Evolutionary conservation across 2,888 invertebrate genomes (phyloP), one percentile per base, ranked within the genome.

Genomic region (Phyllotreta cruciferae): DNA sequence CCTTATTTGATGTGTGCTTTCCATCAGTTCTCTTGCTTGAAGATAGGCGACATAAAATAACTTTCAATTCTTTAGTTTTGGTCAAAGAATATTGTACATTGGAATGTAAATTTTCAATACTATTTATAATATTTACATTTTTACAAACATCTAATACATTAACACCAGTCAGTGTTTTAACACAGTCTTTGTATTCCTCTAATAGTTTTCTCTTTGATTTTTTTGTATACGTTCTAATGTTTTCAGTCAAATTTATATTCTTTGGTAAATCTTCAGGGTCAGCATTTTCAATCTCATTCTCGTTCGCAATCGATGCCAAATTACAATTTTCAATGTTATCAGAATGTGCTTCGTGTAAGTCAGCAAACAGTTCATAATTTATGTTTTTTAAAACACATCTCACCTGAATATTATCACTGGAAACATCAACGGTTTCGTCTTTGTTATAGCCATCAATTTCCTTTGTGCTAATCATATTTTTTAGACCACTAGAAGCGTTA

Each of bases 211-310:
- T 66, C 44, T 54, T 64, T 50, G 62, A 64, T 60, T 66, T 65
- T 57, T 66, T 66, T 9, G 63, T 57, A 41, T 70, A 68, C 34
- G 67, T 68, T 62, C 67, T 68, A 69, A 67, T 69, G 54, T 69
- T 67, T 57, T 67, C 68, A 70, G 68, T 70, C 66, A 68, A 70
- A 67, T 67, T 68, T 50, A 62, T 60, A 67, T 66, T 69, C 63
- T 68, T 70, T 66, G 65, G 66, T 68, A 66, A 62, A 42, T 68
- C 66, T 24, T 61, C 41, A 14, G 56, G 47, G 36, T 54, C 50
- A 58, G 52, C 14, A 52, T 52, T 60, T 52, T 45, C 56, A 11
- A 44, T 44, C 35, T 60, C 56, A 50, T 24, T 14, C 34, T 47
- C 13, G 49, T 38, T 42, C n/a, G 35, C 53, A 11, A 37, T 36